A percentile compares a stretch with the other conserved stretches of the same genome.
Conservation (phyloP, 2,888 invertebrate species). For the Ecdyonurus torrentis region DNA sequence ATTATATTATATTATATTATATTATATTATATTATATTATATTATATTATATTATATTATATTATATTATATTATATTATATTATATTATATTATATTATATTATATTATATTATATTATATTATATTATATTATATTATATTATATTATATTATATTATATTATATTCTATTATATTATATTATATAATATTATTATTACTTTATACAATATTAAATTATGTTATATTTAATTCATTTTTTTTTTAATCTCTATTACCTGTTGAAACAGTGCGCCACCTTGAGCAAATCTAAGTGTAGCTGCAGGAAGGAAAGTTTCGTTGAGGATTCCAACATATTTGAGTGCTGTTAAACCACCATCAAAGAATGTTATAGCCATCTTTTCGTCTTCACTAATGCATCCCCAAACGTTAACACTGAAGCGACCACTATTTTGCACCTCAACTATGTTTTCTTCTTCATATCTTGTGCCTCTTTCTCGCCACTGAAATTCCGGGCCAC, state of each 20-base stretch:
- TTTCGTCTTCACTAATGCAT: background rate
- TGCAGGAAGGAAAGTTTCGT: background rate
- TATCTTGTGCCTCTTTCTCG: background rate
- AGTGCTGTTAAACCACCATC: background rate
- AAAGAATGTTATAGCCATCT: background rate
- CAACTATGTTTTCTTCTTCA: background rate
- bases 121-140: too few species aligned
- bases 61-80: too few species aligned
- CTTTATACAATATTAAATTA: too few species aligned
- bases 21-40: too few species aligned
- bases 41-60: too few species aligned
- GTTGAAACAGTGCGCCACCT: background rate
- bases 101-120: too few species aligned
- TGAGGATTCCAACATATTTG: background rate
- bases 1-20: too few species aligned
- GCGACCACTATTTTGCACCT: background rate
- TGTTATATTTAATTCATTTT: background rate
- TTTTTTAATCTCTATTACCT: background rate
- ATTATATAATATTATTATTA: too few species aligned
- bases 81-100: too few species aligned
- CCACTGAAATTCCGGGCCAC: background rate
- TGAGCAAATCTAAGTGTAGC: background rate
- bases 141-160: too few species aligned
- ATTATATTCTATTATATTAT: background rate
- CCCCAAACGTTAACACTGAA: background rate